Evolutionary conservation across 2,113 vertebrate genomes (phyloP).

Genomic region (Dicerorhinus sumatrensis): DNA sequence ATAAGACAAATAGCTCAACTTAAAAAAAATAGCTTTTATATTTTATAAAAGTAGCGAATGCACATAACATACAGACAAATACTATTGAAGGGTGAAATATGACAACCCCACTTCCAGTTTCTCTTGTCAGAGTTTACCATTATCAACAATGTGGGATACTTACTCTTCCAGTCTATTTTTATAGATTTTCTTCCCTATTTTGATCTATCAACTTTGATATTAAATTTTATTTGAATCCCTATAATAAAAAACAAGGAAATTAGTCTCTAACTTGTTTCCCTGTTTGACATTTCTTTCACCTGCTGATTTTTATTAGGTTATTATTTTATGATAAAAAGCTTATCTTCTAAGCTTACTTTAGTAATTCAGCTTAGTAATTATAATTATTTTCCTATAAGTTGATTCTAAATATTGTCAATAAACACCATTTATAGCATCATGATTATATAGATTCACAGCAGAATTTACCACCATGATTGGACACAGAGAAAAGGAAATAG

Average conservation of each 20-base stretch:
- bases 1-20: background rate
- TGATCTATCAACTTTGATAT: background rate
- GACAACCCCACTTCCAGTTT: background rate
- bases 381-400: background rate
- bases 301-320: background rate
- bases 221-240: background rate
- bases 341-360: background rate
- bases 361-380: background rate
- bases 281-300: background rate
- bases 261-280: background rate
- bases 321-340: background rate
- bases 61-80: background rate
- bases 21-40: background rate
- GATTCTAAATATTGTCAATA: background rate
- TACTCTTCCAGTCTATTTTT: background rate
- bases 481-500: background rate
- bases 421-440: background rate
- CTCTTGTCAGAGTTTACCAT: background rate
- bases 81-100: background rate
- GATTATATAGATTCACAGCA: background rate
- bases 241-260: background rate
- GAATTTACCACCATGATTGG: background rate
- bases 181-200: background rate
- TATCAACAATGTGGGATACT: background rate
- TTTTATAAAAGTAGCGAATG: background rate